These are phyloP conservation scores for Gnathonemus longibarbis DNA, from an alignment of 2,113 vertebrate genomes.

Conservation along the genomic window DNA sequence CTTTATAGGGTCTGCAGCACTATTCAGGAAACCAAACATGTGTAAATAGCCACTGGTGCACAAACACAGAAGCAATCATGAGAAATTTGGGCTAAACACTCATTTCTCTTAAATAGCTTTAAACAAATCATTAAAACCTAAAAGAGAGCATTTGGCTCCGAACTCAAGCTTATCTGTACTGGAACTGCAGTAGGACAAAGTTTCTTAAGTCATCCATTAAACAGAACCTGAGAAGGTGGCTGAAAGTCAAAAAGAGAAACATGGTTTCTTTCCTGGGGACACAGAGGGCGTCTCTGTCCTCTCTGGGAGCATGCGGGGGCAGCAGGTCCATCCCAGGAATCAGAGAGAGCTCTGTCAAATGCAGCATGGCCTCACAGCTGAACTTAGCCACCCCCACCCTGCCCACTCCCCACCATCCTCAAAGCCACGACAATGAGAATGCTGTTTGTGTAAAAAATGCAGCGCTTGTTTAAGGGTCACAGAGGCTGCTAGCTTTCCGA, in stretches of 20 bases:
- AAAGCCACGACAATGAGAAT: neutral
- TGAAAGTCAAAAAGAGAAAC: neutral
- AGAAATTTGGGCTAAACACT: neutral
- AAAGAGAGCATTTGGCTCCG: neutral
- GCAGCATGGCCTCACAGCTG: neutral
- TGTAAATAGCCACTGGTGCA: neutral
- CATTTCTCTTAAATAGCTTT: neutral
- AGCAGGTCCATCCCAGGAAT: neutral
- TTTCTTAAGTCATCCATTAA: neutral
- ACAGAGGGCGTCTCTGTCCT: neutral
- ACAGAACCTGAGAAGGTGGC: neutral
- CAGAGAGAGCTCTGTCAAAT: neutral
- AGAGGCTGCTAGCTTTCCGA: neutral
- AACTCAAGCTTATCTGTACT: neutral
- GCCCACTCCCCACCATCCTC: neutral
- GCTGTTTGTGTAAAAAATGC: slow-evolving; percentile 3
- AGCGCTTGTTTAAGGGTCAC: neutral
- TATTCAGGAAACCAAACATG: neutral
- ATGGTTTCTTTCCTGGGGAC: neutral
- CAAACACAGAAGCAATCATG: neutral
- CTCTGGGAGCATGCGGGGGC: neutral
- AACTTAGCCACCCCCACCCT: neutral
- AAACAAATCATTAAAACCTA: neutral
- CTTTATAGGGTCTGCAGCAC: neutral
- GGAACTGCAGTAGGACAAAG: neutral